phyloP scores from a whole-genome alignment of 2,888 invertebrate genomes.

The Calliopum simillimum region DNA sequence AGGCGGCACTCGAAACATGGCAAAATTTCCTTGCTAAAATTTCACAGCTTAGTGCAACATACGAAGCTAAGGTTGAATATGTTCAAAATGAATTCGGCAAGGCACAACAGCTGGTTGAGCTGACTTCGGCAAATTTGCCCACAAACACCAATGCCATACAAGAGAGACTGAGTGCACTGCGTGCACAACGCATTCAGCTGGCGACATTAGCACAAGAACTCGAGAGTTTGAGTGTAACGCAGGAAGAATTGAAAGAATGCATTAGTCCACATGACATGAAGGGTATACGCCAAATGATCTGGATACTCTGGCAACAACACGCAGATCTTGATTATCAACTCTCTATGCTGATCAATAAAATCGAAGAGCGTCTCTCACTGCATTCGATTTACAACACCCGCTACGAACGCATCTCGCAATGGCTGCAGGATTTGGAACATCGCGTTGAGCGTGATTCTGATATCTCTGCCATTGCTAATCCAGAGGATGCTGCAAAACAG shows the following conservation, averaged over 20 bases:
- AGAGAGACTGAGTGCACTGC: conserved; percentile 74
- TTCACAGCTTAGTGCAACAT: conserved; percentile 72
- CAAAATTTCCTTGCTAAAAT: conserved; percentile 79
- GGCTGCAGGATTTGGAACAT: conserved; percentile 78
- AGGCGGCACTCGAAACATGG: conserved; percentile 87
- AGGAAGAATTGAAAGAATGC: conserved; percentile 87
- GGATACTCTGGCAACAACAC: conserved; percentile 83
- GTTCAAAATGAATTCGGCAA: conserved; percentile 75
- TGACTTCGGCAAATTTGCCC: conserved; percentile 71
- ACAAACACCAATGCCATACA: conserved; percentile 74
- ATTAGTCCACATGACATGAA: conserved; percentile 87
- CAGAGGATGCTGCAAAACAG: conserved; percentile 78
- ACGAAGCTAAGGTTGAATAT: conserved; percentile 73
- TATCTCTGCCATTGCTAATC: conserved; percentile 72
- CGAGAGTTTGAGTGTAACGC: conserved; percentile 78
- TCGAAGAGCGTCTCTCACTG: conserved; percentile 80
- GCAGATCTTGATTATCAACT: conserved; percentile 85
- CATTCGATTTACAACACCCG: conserved; percentile 78
- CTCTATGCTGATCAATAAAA: conserved; percentile 76
- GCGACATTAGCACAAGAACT: conserved; percentile 70
- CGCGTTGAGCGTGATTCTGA: conserved; percentile 73
- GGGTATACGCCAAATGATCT: conserved; percentile 80
- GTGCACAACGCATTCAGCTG: conserved; percentile 71
- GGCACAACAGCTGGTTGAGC: conserved; percentile 73
- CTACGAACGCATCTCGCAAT: conserved; percentile 74